phyloP scores from a whole-genome alignment of 2,888 invertebrate genomes.

The Baccha elongata region DNA sequence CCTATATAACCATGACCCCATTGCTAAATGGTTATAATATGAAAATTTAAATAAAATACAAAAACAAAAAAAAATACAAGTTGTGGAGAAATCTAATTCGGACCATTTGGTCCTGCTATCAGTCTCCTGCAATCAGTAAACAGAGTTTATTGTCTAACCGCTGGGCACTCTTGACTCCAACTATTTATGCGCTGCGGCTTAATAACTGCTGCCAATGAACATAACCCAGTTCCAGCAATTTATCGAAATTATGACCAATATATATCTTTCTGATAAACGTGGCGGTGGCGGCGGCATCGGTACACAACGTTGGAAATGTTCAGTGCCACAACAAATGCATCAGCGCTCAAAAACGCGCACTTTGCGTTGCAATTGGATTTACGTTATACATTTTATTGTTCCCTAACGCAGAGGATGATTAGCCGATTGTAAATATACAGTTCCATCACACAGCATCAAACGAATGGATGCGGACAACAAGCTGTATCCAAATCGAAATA shows the following conservation, averaged over 20 bases:
- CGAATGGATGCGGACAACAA: not conserved
- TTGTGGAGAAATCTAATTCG: slow-evolving; percentile 70
- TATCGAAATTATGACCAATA: slow-evolving; percentile 73
- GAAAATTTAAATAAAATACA: slow-evolving; percentile 18
- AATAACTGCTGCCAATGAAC: slow-evolving; percentile 61
- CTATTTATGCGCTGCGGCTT: not conserved
- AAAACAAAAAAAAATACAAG: slow-evolving; percentile 3
- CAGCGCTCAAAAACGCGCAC: slow-evolving; percentile 46
- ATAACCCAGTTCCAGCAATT: slow-evolving; percentile 71
- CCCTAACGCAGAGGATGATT: slow-evolving; percentile 66
- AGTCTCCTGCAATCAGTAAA: slow-evolving; percentile 70
- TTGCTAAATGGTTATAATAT: slow-evolving; percentile 65
- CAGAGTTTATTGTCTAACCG: slow-evolving; percentile 72
- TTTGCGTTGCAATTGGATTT: slow-evolving; percentile 68
- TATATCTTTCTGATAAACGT: slow-evolving; percentile 58
- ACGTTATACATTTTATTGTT: slow-evolving; percentile 70
- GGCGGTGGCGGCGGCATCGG: not conserved
- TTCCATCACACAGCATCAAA: slow-evolving; percentile 36
- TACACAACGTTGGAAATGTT: not conserved
- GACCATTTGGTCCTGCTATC: slow-evolving; percentile 68
- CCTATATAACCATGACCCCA: slow-evolving; percentile 71
- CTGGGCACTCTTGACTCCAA: slow-evolving; percentile 53
- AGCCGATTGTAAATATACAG: slow-evolving; percentile 53
- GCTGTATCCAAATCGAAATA: slow-evolving; percentile 50
- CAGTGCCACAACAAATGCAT: not conserved